Evolutionary conservation across 2,113 vertebrate genomes (phyloP).

Genomic region (Peromyscus leucopus): DNA sequence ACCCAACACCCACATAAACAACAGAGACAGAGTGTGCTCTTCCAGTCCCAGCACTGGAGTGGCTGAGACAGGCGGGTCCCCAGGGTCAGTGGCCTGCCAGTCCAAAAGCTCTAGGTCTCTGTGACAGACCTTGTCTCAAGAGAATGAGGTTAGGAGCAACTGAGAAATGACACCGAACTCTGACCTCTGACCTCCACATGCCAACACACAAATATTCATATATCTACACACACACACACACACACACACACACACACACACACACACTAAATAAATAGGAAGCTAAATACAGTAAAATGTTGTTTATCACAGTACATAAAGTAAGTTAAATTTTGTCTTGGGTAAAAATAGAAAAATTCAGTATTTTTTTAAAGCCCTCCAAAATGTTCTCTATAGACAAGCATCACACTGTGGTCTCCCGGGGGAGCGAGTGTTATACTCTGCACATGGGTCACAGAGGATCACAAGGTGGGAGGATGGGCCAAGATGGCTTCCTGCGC

Average conservation of each 20-base stretch:
- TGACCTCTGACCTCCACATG: not conserved
- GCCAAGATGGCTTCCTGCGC: accelerated
- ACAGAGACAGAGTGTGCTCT: not conserved
- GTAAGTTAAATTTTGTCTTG: not conserved
- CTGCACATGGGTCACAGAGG: not conserved
- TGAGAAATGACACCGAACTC: accelerated
- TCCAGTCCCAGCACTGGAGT: not conserved
- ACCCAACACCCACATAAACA: not conserved
- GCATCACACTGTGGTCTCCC: not conserved
- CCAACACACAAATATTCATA: not conserved
- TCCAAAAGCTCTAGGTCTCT: not conserved
- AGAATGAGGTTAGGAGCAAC: no score
- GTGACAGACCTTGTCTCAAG: not conserved
- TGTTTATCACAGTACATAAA: not conserved
- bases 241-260: accelerated
- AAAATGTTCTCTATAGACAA: not conserved
- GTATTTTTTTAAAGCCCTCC: not conserved
- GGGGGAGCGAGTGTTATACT: not conserved
- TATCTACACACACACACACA: not conserved
- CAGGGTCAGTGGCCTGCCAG: not conserved
- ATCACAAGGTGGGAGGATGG: not conserved
- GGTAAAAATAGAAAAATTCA: not conserved
- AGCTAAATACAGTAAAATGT: not conserved
- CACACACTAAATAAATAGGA: not conserved
- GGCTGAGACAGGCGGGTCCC: not conserved